Conservation (phyloP, 2,113 vertebrate species). For the Eudorcas thomsonii region DNA sequence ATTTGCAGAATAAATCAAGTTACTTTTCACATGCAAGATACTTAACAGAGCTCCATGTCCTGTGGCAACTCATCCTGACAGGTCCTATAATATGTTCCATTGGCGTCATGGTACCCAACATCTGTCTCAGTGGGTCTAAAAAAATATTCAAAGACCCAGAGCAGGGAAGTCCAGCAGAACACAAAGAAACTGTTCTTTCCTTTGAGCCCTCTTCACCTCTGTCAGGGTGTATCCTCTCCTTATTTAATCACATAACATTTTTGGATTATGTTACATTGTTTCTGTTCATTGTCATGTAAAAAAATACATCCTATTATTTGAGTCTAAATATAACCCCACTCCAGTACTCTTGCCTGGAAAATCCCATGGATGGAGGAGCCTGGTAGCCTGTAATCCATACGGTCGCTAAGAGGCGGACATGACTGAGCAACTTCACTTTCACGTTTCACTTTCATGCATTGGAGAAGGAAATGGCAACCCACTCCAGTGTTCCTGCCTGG, state of each 20-base stretch:
- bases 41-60: not conserved
- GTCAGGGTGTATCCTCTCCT: not conserved
- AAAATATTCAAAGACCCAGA: not conserved
- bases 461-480: too few species aligned
- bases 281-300: not conserved
- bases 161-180: not conserved
- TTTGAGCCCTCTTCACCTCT: not conserved
- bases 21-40: not conserved
- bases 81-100: not conserved
- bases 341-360: too few species aligned
- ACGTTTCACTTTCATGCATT: too few species aligned
- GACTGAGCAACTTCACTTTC: too few species aligned
- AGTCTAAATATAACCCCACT: not conserved
- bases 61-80: not conserved
- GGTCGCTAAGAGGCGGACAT: rapidly evolving
- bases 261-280: not conserved
- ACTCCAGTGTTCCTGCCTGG: too few species aligned
- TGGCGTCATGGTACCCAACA: not conserved
- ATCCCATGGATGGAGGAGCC: too few species aligned
- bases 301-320: not conserved
- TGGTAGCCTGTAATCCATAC: too few species aligned
- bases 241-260: not conserved
- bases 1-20: not conserved
- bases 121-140: not conserved
- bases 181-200: not conserved